phyloP scores from a whole-genome alignment of 1,140 invertebrate species.

The Cydia fagiglandana region DNA sequence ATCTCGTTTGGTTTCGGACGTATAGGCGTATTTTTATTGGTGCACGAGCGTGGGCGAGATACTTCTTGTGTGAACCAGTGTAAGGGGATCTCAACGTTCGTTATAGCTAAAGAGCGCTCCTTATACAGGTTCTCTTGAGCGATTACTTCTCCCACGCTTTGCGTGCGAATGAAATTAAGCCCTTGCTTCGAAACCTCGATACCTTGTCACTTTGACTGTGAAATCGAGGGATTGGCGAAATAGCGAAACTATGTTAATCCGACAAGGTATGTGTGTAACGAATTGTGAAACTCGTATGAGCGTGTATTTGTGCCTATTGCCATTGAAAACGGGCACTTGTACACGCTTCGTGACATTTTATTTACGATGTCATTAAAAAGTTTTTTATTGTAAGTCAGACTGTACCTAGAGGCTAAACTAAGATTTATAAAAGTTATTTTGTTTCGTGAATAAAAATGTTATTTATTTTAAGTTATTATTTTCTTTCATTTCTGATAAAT shows the following conservation, averaged over 20 bases:
- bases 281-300: neutral
- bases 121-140: neutral
- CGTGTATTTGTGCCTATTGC: neutral
- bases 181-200: neutral
- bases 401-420: conserved; percentile 37
- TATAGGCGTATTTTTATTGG: conserved; percentile 10
- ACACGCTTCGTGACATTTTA: neutral
- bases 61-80: neutral
- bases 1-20: neutral
- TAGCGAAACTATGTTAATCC: conserved; percentile 3
- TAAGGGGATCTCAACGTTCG: neutral
- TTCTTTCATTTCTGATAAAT: conserved; percentile 35
- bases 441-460: conserved; percentile 62
- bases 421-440: conserved; percentile 52
- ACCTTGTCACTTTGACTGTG: neutral
- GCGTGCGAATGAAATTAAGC: neutral
- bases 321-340: neutral
- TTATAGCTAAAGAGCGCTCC: neutral
- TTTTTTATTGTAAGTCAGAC: conserved; percentile 12
- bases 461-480: conserved; percentile 60
- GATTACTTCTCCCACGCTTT: neutral
- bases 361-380: neutral
- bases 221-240: conserved; percentile 4
- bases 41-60: neutral
- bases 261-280: conserved; percentile 8